Percentiles rank a stretch among this genome's conserved stretches.
phyloP scores from a whole-genome alignment of 1,140 invertebrate genomes.

The Nymphalis io region DNA sequence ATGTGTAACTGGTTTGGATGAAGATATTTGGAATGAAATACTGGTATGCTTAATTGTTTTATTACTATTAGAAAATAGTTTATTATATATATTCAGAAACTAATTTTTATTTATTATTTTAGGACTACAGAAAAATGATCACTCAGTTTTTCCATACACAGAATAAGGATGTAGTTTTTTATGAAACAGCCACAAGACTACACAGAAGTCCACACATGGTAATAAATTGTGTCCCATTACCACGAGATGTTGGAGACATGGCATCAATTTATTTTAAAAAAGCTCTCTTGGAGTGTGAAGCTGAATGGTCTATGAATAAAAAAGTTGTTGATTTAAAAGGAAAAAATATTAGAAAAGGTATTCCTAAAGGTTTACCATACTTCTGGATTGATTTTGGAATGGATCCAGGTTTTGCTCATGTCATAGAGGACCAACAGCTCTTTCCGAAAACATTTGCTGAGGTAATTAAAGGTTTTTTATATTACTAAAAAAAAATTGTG shows the following conservation, averaged over 20 bases:
- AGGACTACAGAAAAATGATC: conserved; percentile 88
- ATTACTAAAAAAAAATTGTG: neutral
- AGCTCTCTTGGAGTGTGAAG: conserved; percentile 96
- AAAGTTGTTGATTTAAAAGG: conserved; percentile 93
- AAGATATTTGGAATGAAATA: conserved; percentile 96
- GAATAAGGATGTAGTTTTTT: conserved; percentile 93
- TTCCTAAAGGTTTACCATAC: conserved; percentile 97
- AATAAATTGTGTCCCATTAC: conserved; percentile 94
- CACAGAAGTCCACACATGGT: conserved; percentile 91
- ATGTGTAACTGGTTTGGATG: conserved; percentile 91
- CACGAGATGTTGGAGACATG: conserved; percentile 89
- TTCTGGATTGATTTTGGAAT: conserved; percentile 96
- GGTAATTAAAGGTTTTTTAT: conserved; percentile 74
- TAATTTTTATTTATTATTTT: conserved; percentile 45
- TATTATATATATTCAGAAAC: neutral
- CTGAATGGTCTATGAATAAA: conserved; percentile 96
- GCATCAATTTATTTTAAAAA: conserved; percentile 99
- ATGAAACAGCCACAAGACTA: conserved; percentile 91
- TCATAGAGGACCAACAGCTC: conserved; percentile 95
- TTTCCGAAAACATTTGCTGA: conserved; percentile 96
- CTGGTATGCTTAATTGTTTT: conserved; percentile 79
- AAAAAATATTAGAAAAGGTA: conserved; percentile 87
- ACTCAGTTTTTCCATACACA: conserved; percentile 88
- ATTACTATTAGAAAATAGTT: conserved; percentile 2
- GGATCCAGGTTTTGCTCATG: conserved; percentile 95